Base-by-base conservation (phyloP, 2,113 vertebrate genomes). In the Blennius ocellaris region DNA sequence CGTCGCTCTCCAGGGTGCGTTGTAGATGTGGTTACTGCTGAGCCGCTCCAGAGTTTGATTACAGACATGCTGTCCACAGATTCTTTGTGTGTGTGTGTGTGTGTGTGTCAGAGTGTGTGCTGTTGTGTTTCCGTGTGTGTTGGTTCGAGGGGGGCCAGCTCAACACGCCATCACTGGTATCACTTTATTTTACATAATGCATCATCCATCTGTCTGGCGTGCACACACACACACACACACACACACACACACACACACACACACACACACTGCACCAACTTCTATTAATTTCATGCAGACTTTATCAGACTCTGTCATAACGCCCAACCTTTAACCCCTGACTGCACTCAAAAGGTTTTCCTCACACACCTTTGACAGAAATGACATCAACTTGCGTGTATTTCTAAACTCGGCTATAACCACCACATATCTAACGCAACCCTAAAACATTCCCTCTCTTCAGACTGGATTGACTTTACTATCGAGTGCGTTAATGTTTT, bases 111-210 rank as follows among this genome's bases (percentile, higher is more conserved):
- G 57, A 6, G 6, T 49, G 3, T n/a, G 21, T 30, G 4, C 21
- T 30, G 21, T 30, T 30, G 21, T 30, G 21, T 30, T 30, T 30
- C 21, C 21, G 21, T 30, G 21, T 30, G 48, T 73, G 69, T 41
- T 63, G 62, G 47, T 66, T 57, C 51, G 30, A 51, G 45, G 51
- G 16, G 36, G 53, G 43, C 76, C 76, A 76, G 86, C 87, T 93
- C 90, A 92, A 92, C 83, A 88, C 84, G 80, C 91, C 90, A 91
- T 90, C 89, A 92, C 85, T 81, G 73, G 87, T 90, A 93, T 92
- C 80, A 90, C 87, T 92, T 88, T 91, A 89, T 90, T 93, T 92
- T 93, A 91, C 90, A 93, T 94, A 92, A 92, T 92, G 90, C 89
- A 91, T 93, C 83, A 88, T 90, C 91, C 92, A 93, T 93, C 92